Evolutionary conservation across 2,888 invertebrate genomes (phyloP).

Genomic region (Dicranocentrus wangi): DNA sequence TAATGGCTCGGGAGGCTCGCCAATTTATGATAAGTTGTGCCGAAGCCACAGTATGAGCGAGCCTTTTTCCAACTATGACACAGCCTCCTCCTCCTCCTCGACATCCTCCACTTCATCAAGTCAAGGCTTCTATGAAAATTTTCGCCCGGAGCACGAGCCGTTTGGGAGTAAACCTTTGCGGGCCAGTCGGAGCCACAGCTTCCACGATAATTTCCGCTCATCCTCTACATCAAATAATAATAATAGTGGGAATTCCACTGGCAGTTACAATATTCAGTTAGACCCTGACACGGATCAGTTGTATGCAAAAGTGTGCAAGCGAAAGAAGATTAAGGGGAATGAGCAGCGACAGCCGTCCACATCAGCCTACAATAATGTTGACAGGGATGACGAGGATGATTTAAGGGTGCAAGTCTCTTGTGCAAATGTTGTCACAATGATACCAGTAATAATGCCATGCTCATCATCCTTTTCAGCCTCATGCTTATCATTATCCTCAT

Average conservation of each 20-base stretch:
- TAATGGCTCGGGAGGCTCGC: conserved; percentile 32
- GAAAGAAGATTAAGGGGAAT: conserved; percentile 34
- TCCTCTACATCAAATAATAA: conserved; percentile 1
- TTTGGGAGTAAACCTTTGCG: conserved; percentile 33
- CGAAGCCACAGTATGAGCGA: conserved; percentile 59
- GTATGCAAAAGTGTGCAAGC: conserved; percentile 60
- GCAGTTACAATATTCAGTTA: conserved; percentile 39
- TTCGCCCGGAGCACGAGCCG: conserved; percentile 35
- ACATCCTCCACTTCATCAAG: conserved; percentile 34
- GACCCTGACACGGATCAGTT: conserved; percentile 48
- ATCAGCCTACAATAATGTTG: background rate
- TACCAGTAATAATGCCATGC: conserved; percentile 58
- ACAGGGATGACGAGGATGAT: conserved; percentile 7
- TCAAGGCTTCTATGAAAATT: conserved; percentile 58
- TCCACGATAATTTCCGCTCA: conserved; percentile 52
- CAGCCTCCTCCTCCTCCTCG: conserved; percentile 23
- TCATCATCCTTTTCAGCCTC: conserved; percentile 60
- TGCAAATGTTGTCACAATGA: conserved; percentile 61
- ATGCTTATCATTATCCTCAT: conserved; percentile 53
- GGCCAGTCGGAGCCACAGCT: conserved; percentile 50
- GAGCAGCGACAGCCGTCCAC: conserved; percentile 17
- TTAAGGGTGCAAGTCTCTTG: conserved; percentile 53
- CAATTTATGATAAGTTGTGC: conserved; percentile 54
- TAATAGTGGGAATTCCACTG: background rate
- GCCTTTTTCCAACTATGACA: conserved; percentile 28